Base-by-base conservation (phyloP, 2,888 invertebrate species). In the Lepidonotus clava region DNA sequence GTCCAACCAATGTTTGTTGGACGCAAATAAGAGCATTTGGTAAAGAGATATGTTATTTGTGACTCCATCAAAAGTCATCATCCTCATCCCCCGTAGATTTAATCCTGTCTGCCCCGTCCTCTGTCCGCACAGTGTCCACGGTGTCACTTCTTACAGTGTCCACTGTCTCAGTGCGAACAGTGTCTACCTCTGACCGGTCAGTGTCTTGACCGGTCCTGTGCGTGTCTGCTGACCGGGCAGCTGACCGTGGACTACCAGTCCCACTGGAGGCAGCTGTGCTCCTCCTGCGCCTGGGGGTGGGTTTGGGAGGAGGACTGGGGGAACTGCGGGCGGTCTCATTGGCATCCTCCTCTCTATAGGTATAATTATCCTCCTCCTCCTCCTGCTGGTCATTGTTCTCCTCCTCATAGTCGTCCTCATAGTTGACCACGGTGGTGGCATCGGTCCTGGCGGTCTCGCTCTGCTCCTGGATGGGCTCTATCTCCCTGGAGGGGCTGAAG, bases 401-500 rank as follows among this genome's bases (percentile, higher is more conserved):
- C n/a, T 46, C 46, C 32, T 46, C 80, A 5, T 41, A 46, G n/a
- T 80, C 80, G 1, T 41, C 46, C 4, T 46, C 28, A 5, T 41
- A 41, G 28, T 41, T 51, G 11, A 18, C 80, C 24, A 46, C 46
- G 51, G 46, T 41, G 28, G 80, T 46, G 28, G 80, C 46, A 21
- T 80, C 80, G 14, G 80, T 80, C 51, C 80, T 24, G 5, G 80
- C 46, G 0, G 80, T 80, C 51, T 80, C 80, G 18, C 80, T 41
- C 28, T 46, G 80, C 32, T 80, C 80, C 51, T 80, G 28, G 34
- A 80, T 80, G 51, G 80, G 41, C 28, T 46, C 46, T 11, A 80
- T 80, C 41, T 80, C 32, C 32, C 80, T 1, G 8, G 38, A 21
- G 41, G 46, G 18, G 46, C 80, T 32, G 46, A 80, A 51, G 51